These are phyloP conservation scores for Rynchops niger DNA, from an alignment of 2,113 vertebrate genomes.

Conservation along the genomic window DNA sequence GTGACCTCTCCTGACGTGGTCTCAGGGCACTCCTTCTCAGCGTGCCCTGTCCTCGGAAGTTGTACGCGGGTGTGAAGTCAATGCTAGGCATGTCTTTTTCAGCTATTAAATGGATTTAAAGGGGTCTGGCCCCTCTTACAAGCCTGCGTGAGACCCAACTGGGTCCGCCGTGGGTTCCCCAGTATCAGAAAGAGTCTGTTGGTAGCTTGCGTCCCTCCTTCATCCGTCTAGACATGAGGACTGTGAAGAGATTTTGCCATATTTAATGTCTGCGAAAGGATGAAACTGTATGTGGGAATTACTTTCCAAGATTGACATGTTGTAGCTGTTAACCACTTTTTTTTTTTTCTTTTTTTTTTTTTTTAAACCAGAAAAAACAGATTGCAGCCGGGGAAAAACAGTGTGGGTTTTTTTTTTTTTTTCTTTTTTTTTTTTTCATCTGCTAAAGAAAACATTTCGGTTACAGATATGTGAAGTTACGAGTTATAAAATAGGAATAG, in stretches of 20 bases:
- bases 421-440: background rate
- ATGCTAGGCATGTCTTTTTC: fast-evolving
- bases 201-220: background rate
- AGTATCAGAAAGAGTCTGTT: background rate
- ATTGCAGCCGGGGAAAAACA: conserved; percentile 37
- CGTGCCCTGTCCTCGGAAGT: background rate
- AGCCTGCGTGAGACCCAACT: background rate
- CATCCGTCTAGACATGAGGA: background rate
- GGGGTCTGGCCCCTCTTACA: background rate
- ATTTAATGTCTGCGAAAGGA: background rate
- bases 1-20: fast-evolving
- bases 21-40: background rate
- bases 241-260: background rate
- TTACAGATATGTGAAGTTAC: conserved; percentile 21
- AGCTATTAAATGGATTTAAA: background rate
- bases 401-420: background rate
- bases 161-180: background rate
- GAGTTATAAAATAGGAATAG: conserved; percentile 19
- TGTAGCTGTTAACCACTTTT: conserved; percentile 28
- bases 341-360: background rate
- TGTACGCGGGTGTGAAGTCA: background rate
- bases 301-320: conserved; percentile 41
- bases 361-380: conserved; percentile 13
- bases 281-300: conserved; percentile 26
- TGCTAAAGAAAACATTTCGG: conserved; percentile 50